Conservation (phyloP, 1,140 invertebrate species). For the Marisa cornuarietis region DNA sequence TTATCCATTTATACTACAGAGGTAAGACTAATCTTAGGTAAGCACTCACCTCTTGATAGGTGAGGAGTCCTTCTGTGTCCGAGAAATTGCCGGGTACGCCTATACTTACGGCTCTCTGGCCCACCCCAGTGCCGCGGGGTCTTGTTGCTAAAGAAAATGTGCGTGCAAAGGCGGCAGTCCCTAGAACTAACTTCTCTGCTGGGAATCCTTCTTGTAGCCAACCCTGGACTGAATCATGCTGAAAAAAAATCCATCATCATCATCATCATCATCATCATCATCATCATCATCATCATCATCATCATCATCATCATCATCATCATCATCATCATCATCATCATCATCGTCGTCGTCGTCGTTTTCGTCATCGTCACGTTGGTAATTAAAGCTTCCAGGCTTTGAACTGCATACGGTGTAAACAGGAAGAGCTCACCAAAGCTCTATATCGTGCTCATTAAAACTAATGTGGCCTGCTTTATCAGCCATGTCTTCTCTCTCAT, state of each 20-base stretch:
- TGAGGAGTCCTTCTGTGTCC: conserved; percentile 22
- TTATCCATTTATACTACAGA: too few species aligned
- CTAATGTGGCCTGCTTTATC: too few species aligned
- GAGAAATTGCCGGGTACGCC: conserved; percentile 19
- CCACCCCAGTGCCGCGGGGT: conserved; percentile 28
- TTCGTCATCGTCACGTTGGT: background rate
- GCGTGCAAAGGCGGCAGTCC: conserved; percentile 30
- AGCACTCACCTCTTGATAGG: conserved; percentile 31
- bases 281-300: background rate
- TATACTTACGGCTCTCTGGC: conserved; percentile 14
- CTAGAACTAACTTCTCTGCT: conserved; percentile 72
- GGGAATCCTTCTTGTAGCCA: conserved; percentile 77
- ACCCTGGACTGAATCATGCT: conserved; percentile 49
- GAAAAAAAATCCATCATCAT: background rate
- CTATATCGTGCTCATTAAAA: too few species aligned
- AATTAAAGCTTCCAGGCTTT: background rate
- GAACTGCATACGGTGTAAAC: too few species aligned
- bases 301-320: background rate
- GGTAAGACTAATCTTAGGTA: too few species aligned
- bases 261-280: conserved; percentile 1
- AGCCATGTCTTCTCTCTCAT: too few species aligned
- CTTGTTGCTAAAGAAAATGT: conserved; percentile 27
- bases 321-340: background rate
- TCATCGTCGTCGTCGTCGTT: background rate
- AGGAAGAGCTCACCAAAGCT: too few species aligned